These are phyloP conservation scores for Centroberyx gerrardi DNA, from an alignment of 2,797 vertebrate species.

Conservation along the genomic window DNA sequence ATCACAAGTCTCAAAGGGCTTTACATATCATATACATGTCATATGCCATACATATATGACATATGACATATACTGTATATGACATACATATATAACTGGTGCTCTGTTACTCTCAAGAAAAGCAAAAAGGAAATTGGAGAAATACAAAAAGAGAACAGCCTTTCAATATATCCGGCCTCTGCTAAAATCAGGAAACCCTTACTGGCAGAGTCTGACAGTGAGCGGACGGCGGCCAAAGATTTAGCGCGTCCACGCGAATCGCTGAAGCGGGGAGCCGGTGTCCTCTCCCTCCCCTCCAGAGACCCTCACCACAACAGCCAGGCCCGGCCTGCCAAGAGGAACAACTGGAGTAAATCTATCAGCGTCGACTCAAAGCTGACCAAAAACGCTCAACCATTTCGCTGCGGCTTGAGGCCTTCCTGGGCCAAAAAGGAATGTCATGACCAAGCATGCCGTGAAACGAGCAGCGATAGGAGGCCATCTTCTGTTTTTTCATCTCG, in stretches of 20 bases:
- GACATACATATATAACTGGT: neutral
- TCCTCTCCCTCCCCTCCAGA: conserved; percentile 28
- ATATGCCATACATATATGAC: too few relatives aligned
- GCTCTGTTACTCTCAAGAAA: neutral
- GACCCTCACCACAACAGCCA: conserved; percentile 59
- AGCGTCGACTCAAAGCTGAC: conserved; percentile 60
- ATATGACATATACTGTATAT: too few relatives aligned
- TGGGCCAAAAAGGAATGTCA: conserved; percentile 44
- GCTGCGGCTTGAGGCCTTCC: conserved; percentile 42
- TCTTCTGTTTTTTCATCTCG: conserved; percentile 34
- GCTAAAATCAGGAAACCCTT: conserved; percentile 34
- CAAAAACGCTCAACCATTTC: conserved; percentile 42
- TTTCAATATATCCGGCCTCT: conserved; percentile 30
- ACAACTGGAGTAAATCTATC: conserved; percentile 64
- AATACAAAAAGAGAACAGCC: conserved; percentile 29
- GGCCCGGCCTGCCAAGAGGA: conserved; percentile 63
- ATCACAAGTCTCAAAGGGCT: too few relatives aligned
- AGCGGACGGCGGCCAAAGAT: conserved; percentile 16
- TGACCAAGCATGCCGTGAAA: conserved; percentile 32
- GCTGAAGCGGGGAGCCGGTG: neutral
- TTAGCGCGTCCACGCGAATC: conserved; percentile 47
- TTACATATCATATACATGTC: too few relatives aligned
- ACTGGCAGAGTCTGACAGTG: conserved; percentile 39
- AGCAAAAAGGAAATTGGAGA: conserved; percentile 5
- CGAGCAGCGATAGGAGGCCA: conserved; percentile 9